Percentiles rank a stretch among this genome's conserved stretches.
These are phyloP conservation scores for Calameuta pallipes DNA, from an alignment of 2,888 invertebrate species.

Conservation along the genomic window DNA sequence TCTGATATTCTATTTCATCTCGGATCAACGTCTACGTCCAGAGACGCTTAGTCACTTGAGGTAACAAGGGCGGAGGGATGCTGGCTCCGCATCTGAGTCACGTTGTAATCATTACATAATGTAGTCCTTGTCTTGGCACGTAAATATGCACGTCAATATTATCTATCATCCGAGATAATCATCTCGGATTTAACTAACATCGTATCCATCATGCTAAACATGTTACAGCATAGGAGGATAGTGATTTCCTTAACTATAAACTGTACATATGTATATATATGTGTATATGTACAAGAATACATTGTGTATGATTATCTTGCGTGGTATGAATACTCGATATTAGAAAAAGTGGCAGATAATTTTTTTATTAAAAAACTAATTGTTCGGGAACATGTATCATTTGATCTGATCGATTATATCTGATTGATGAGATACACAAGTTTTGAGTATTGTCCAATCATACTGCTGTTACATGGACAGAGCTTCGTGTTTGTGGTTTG, in stretches of 20 bases:
- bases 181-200: not conserved
- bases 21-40: not conserved
- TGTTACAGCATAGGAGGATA: not conserved
- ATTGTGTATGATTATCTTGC: not conserved
- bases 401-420: not conserved
- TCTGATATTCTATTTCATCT: not conserved
- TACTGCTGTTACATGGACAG: not conserved
- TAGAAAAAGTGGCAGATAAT: not conserved
- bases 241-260: not conserved
- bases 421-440: not conserved
- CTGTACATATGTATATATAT: not conserved
- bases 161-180: not conserved
- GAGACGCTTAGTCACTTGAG: conserved; percentile 12
- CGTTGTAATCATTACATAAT: not conserved
- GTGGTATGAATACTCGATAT: not conserved
- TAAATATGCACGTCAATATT: conserved; percentile 4
- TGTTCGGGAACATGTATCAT: not conserved
- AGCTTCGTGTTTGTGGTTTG: not conserved
- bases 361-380: not conserved
- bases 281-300: too few relatives aligned
- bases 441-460: not conserved
- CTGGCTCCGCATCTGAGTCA: not conserved
- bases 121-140: not conserved
- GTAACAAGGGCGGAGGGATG: conserved; percentile 7
- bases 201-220: not conserved